These are phyloP conservation scores for Hydrochoerus hydrochaeris DNA, from an alignment of 2,113 vertebrate species.

Conservation along the genomic window DNA sequence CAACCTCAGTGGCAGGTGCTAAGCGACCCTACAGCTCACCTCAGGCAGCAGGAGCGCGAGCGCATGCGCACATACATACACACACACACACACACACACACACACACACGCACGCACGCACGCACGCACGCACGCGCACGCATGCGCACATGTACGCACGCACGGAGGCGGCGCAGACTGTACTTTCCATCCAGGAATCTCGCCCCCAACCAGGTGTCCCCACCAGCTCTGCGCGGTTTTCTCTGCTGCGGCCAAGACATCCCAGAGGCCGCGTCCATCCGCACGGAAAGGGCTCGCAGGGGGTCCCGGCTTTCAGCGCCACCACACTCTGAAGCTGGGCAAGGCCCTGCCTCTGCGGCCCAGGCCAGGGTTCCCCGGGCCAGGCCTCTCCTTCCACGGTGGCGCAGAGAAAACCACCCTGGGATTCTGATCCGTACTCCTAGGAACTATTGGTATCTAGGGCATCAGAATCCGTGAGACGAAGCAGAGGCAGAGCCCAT, in stretches of 20 bases:
- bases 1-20: neutral
- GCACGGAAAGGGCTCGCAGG: neutral
- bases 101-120: fast-evolving
- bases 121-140: fast-evolving
- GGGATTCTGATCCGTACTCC: neutral
- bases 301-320: neutral
- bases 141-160: fast-evolving
- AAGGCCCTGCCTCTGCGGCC: neutral
- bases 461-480: neutral
- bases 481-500: neutral
- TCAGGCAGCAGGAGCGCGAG: neutral
- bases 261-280: neutral
- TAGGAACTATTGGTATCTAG: neutral
- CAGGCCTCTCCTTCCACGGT: neutral
- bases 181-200: neutral
- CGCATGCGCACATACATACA: fast-evolving
- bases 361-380: neutral
- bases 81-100: neutral
- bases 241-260: neutral
- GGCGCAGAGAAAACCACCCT: conserved; percentile 45
- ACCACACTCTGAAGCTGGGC: neutral
- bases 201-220: too few species aligned
- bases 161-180: fast-evolving
- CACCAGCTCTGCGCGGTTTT: neutral
- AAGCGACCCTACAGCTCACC: neutral